phyloP scores from a whole-genome alignment of 2,888 invertebrate species.

The Cecidostiba fungosa region DNA sequence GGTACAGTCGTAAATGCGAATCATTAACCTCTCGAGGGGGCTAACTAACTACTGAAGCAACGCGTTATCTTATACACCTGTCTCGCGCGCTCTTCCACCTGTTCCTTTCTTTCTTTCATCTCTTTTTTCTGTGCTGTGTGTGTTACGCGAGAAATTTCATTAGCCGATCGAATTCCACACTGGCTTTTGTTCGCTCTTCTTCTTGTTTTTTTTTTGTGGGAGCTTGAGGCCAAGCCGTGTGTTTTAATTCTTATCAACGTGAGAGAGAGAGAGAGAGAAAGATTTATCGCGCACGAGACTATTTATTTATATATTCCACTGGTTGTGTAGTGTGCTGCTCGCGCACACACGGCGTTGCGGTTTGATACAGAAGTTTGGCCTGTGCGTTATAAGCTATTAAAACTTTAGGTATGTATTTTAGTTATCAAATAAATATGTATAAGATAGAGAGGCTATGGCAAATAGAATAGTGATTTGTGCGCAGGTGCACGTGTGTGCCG shows the following conservation, averaged over 20 bases:
- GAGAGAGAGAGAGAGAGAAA: background rate
- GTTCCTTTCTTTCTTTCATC: slow-evolving; percentile 56
- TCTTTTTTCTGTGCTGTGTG: background rate
- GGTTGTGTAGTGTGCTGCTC: too few relatives aligned
- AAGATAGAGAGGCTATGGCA: slow-evolving; percentile 23
- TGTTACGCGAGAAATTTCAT: slow-evolving; percentile 28
- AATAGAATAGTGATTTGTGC: slow-evolving; percentile 1
- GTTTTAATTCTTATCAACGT: slow-evolving; percentile 26
- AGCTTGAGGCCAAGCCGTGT: background rate
- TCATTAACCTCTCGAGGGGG: slow-evolving; percentile 67
- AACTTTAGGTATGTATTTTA: slow-evolving; percentile 50
- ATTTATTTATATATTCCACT: slow-evolving; percentile 45
- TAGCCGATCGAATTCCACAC: slow-evolving; percentile 21
- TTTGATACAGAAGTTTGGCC: background rate
- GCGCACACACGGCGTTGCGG: too few relatives aligned
- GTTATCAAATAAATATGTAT: slow-evolving; percentile 54
- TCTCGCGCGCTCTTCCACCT: slow-evolving; percentile 66
- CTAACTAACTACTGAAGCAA: slow-evolving; percentile 23
- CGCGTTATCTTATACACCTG: slow-evolving; percentile 65
- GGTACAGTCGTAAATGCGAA: slow-evolving; percentile 67
- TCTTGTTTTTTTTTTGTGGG: slow-evolving; percentile 11
- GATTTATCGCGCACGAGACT: slow-evolving; percentile 21
- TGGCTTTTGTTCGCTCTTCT: slow-evolving; percentile 33
- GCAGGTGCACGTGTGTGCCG: background rate
- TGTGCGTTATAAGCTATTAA: slow-evolving; percentile 22